Percentiles rank a stretch among this genome's conserved stretches.
Conservation (phyloP, 2,888 invertebrate genomes). For the Malacosoma neustria region DNA sequence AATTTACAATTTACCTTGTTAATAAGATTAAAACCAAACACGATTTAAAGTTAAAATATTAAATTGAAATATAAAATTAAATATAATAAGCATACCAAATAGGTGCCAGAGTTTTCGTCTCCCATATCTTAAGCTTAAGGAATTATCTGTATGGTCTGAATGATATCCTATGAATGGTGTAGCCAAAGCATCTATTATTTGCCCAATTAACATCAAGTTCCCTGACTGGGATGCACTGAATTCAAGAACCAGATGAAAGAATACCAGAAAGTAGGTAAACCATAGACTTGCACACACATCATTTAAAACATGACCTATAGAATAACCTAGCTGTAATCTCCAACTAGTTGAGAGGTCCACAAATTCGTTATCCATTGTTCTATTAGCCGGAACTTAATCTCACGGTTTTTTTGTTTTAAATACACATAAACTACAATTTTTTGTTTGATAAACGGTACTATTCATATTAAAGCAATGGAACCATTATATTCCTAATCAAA, state of each 20-base stretch:
- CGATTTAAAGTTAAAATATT: too few species aligned
- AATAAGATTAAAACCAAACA: too few species aligned
- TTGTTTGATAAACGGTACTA: too few species aligned
- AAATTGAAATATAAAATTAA: too few species aligned
- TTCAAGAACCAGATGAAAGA: conserved; percentile 78
- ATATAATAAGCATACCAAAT: conserved; percentile 76
- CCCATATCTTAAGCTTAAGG: conserved; percentile 82
- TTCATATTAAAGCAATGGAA: too few species aligned
- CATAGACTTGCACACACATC: conserved; percentile 95
- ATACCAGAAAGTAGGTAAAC: conserved; percentile 94
- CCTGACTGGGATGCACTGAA: conserved; percentile 75
- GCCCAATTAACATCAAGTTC: conserved; percentile 84
- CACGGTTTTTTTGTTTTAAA: too few species aligned
- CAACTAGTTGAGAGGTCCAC: conserved; percentile 57
- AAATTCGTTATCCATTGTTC: conserved; percentile 61
- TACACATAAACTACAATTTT: too few species aligned
- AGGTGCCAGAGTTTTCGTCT: conserved; percentile 93
- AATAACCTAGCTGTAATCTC: conserved; percentile 74
- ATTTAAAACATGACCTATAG: conserved; percentile 91
- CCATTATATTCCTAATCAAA: too few species aligned
- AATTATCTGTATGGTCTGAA: conserved; percentile 83
- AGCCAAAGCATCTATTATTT: conserved; percentile 88
- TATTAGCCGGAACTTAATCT: conserved; percentile 2
- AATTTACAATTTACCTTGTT: too few species aligned
- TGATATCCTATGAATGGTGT: conserved; percentile 92